Base-by-base conservation (phyloP, 1,140 invertebrate species). In the Muscidifurax raptorellus region DNA sequence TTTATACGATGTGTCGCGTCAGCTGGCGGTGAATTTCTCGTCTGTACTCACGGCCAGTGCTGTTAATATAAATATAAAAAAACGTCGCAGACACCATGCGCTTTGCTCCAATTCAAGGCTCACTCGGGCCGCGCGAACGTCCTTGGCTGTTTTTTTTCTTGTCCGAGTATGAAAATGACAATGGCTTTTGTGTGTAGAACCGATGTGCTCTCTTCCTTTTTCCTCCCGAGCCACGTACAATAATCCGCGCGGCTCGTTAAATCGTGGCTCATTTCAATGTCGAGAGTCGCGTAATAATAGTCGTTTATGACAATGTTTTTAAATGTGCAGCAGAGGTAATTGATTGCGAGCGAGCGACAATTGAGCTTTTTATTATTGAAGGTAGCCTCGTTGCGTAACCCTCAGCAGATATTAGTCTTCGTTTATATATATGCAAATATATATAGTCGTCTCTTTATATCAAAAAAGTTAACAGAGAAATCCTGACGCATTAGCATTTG, bases 51-150 rank as follows among this genome's bases (percentile, higher is more conserved):
- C 44, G 7, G 7, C 7, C 44, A 47, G 44, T 13, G 1, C 12
- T 12, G 1, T 47, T 47, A 1, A 47, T 13, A 47, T 13, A 13
- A 40, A 40, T 59, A 18, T 18, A 59, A 59, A 7, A 4, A 59
- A 59, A 59, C 15, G 44, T 47, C 13, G 5, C 44, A 15, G 12
- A 18, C 15, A 13, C 15, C 15, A 47, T 59, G 28, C 40, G 18
- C n/a, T 74, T 74, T 74, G 80, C 27, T 44, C 67, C 67, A 69
- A 80, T 80, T 80, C 79, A 80, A 80, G 67, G 66, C 79, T 72
- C 1, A 59, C 30, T 77, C 44, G 52, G 22, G 22, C 18, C 18
- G 47, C 18, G 47, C 44, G 59, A 69, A 22, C 67, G 79, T 71
- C 79, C 79, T 80, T 80, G 79, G 18, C 18, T 44, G 2, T 47